These are phyloP conservation scores for Biston betularia DNA, from an alignment of 2,888 invertebrate species.

Conservation along the genomic window DNA sequence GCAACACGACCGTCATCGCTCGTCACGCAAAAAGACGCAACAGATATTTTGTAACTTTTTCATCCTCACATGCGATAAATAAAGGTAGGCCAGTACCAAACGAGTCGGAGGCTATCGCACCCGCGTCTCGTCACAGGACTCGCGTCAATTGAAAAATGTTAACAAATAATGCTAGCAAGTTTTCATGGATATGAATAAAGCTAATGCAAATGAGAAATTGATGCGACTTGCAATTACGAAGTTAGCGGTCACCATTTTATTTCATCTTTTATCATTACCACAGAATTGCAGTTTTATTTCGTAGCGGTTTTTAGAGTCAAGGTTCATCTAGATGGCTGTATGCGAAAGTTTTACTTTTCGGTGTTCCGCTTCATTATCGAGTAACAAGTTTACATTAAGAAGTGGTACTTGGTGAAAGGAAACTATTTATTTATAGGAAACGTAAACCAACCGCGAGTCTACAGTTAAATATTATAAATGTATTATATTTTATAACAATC, in stretches of 20 bases:
- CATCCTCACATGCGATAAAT: slow-evolving; percentile 47
- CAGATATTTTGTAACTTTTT: slow-evolving; percentile 50
- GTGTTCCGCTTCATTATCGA: slow-evolving; percentile 21
- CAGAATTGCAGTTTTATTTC: slow-evolving; percentile 29
- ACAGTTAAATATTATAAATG: no score
- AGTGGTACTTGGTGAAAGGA: slow-evolving; percentile 4
- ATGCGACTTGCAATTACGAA: slow-evolving; percentile 29
- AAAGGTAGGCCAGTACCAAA: slow-evolving; percentile 55
- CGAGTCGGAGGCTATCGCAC: slow-evolving; percentile 62
- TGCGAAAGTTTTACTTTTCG: slow-evolving; percentile 20
- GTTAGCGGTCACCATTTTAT: slow-evolving; percentile 26
- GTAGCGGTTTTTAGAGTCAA: slow-evolving; percentile 40
- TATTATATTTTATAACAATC: no score
- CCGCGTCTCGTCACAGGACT: slow-evolving; percentile 42
- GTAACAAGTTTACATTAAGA: slow-evolving; percentile 9
- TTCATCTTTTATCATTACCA: slow-evolving; percentile 27
- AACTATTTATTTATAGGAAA: slow-evolving; percentile 21
- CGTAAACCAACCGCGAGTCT: no score
- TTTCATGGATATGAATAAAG: slow-evolving; percentile 18
- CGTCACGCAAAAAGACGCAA: slow-evolving; percentile 37
- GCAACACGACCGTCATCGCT: slow-evolving; percentile 23
- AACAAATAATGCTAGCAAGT: slow-evolving; percentile 3
- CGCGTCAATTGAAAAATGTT: slow-evolving; percentile 26
- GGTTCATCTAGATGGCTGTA: slow-evolving; percentile 28
- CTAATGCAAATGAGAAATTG: slow-evolving; percentile 32